These are phyloP conservation scores for Chromis chromis DNA, from an alignment of 2,797 vertebrate genomes.

Conservation along the genomic window DNA sequence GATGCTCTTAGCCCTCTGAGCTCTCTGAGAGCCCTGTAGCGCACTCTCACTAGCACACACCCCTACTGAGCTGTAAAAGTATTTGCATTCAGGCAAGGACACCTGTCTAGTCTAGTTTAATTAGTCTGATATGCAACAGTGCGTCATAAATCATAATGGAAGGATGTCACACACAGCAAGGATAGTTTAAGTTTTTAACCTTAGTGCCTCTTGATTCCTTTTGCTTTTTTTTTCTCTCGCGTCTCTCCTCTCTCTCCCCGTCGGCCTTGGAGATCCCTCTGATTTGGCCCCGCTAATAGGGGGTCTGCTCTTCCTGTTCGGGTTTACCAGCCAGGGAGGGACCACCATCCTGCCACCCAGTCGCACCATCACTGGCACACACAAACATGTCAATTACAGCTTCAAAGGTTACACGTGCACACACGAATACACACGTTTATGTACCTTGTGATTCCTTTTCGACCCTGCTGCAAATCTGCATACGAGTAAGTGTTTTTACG, in stretches of 20 bases:
- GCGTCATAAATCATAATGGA: conserved; percentile 23
- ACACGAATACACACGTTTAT: conserved; percentile 38
- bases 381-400: conserved; percentile 78
- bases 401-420: conserved; percentile 62
- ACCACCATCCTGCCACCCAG: conserved; percentile 75
- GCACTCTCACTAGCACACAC: conserved; percentile 53
- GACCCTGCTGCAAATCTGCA: conserved; percentile 41
- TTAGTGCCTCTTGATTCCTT: conserved; percentile 12
- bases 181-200: conserved; percentile 39
- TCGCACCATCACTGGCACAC: conserved; percentile 69
- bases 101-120: conserved; percentile 62
- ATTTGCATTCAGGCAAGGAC: conserved; percentile 44
- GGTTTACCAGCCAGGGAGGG: conserved; percentile 81
- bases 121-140: conserved; percentile 50
- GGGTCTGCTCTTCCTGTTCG: conserved; percentile 80
- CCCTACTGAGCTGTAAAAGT: conserved; percentile 47
- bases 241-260: conserved; percentile 51
- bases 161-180: conserved; percentile 19
- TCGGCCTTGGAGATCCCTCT: conserved; percentile 76
- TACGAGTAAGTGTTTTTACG: conserved; percentile 45
- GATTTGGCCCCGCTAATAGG: conserved; percentile 81
- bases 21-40: conserved; percentile 49
- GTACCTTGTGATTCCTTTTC: conserved; percentile 40
- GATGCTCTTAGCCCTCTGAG: conserved; percentile 60
- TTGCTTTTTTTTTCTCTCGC: conserved; percentile 16